A percentile compares a stretch with the other conserved stretches of the same genome.
Evolutionary conservation across 2,888 invertebrate species (phyloP).

Genomic region (Seira musarum): DNA sequence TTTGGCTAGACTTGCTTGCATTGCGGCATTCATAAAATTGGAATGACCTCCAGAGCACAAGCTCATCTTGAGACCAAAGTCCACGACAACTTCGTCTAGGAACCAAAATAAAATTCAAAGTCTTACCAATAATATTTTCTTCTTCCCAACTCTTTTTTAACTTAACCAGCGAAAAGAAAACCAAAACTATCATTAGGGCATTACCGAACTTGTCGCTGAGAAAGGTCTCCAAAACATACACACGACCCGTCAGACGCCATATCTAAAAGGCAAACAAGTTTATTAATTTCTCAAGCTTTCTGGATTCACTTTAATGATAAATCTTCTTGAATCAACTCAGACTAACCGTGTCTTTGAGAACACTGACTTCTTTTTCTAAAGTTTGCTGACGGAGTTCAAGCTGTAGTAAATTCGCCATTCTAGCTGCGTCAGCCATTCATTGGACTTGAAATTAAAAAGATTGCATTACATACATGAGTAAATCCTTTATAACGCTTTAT

Average conservation of each 20-base stretch:
- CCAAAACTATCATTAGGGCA: not conserved
- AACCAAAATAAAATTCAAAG: not conserved
- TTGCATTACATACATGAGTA: too few relatives aligned
- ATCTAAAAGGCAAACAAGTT: conserved; percentile 1
- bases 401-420: conserved; percentile 55
- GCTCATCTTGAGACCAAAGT: conserved; percentile 60
- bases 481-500: too few relatives aligned
- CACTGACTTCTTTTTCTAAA: conserved; percentile 61
- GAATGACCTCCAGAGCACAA: conserved; percentile 56
- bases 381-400: conserved; percentile 61
- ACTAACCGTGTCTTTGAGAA: conserved; percentile 57
- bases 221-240: conserved; percentile 62
- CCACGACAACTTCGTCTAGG: conserved; percentile 62
- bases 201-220: conserved; percentile 65
- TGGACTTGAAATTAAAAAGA: too few relatives aligned
- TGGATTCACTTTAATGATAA: not conserved
- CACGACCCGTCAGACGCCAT: conserved; percentile 61
- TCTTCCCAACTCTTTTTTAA: not conserved
- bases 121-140: not conserved
- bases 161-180: conserved; percentile 4
- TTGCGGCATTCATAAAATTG: conserved; percentile 59
- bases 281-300: too few relatives aligned
- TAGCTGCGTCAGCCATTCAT: conserved; percentile 57
- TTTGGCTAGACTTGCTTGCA: conserved; percentile 56
- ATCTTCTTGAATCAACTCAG: not conserved